phyloP scores from a whole-genome alignment of 1,140 invertebrate species.

The Apolygus lucorum region DNA sequence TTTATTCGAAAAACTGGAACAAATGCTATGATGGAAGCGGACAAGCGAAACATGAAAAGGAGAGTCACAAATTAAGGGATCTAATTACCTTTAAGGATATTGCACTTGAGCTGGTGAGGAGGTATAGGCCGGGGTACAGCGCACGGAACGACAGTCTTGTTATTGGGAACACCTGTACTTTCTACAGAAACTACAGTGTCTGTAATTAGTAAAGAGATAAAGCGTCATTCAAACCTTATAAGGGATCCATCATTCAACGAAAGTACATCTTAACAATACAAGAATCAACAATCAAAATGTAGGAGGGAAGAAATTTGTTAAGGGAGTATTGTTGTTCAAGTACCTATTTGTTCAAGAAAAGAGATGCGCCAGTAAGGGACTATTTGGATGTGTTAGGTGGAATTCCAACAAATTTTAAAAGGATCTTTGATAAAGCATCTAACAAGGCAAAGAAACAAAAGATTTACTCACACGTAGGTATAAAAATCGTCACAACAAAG shows the following conservation, averaged over 20 bases:
- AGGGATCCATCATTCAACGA: background rate
- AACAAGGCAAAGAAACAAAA: background rate
- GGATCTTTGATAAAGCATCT: too few relatives aligned
- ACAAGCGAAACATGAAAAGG: too few relatives aligned
- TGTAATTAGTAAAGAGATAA: conserved; percentile 22
- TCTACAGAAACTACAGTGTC: conserved; percentile 28
- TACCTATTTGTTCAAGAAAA: too few relatives aligned
- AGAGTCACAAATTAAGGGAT: background rate
- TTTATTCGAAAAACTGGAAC: too few relatives aligned
- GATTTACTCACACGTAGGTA: background rate
- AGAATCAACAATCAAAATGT: too few relatives aligned
- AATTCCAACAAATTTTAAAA: too few relatives aligned
- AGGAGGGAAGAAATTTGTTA: too few relatives aligned
- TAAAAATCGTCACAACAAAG: background rate
- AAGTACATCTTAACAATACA: too few relatives aligned
- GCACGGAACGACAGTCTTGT: conserved; percentile 53
- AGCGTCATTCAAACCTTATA: background rate
- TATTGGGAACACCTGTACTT: conserved; percentile 46
- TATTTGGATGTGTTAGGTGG: too few relatives aligned
- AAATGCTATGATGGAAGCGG: too few relatives aligned
- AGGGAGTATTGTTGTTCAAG: too few relatives aligned
- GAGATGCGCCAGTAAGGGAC: too few relatives aligned
- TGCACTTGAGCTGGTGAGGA: conserved; percentile 85
- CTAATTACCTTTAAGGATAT: conserved; percentile 75
- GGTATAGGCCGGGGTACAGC: conserved; percentile 59